These are phyloP conservation scores for Gymnocypris eckloni DNA, from an alignment of 2,797 vertebrate genomes.

Conservation along the genomic window DNA sequence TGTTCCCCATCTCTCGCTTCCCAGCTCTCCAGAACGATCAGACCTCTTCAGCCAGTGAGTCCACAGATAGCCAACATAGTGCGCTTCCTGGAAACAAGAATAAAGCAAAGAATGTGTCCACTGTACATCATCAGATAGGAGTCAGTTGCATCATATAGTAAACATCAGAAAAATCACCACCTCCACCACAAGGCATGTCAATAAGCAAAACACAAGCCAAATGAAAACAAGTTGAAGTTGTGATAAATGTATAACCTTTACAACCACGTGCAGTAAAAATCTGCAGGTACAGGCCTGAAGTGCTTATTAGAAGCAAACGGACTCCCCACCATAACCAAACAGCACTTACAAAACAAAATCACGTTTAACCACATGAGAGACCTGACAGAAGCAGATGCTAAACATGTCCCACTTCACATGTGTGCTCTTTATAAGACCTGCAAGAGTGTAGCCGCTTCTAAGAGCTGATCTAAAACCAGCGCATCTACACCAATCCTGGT, in stretches of 20 bases:
- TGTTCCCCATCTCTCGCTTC: constrained; percentile 91
- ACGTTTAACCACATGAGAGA: constrained; percentile 50
- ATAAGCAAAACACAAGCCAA: background rate
- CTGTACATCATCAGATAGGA: background rate
- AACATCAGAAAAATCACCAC: background rate
- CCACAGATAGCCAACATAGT: constrained; percentile 27
- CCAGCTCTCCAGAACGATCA: constrained; percentile 51
- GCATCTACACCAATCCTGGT: background rate
- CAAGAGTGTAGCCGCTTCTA: constrained; percentile 8
- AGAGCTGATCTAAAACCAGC: constrained; percentile 19
- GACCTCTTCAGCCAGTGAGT: constrained; percentile 54
- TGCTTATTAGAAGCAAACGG: constrained; percentile 19
- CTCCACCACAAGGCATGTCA: background rate
- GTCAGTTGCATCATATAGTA: background rate
- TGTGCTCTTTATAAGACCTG: constrained; percentile 35
- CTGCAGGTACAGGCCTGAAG: background rate
- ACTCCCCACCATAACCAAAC: constrained; percentile 40
- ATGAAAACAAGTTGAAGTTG: background rate
- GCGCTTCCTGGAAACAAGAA: constrained; percentile 43
- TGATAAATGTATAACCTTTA: background rate
- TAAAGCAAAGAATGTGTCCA: constrained; percentile 1
- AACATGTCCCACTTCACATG: constrained; percentile 56
- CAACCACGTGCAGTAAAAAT: background rate
- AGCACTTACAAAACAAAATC: constrained; percentile 55
- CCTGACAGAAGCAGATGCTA: constrained; percentile 60